Base-by-base conservation (phyloP, 2,888 invertebrate species). In the Masnerella sp. region DNA sequence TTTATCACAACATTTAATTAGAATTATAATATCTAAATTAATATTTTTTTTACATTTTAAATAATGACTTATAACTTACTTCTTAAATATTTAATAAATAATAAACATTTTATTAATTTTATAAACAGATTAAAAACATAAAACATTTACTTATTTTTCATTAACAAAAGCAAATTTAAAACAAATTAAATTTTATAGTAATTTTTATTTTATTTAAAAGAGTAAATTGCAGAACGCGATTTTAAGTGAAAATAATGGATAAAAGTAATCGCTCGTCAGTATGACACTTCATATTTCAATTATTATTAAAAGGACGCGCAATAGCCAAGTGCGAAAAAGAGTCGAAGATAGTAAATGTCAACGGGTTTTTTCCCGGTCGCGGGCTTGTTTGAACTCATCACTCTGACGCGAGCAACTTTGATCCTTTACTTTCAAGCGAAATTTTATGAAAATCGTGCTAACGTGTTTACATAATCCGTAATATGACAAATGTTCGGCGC, bases 261-360 rank as follows among this genome's bases (percentile, higher is more conserved):
- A n/a, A n/a, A 52, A 40, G 51, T 22, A 58, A 62, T 51, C 32
- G 30, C 22, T 47, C 40, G 51, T 36, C 14, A n/a, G 56, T 40
- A 74, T 59, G 65, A 65, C 68, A 62, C 65, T 65, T 65, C 69
- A 65, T 65, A 74, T 67, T 74, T 74, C 58, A 67, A 70, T 74
- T 67, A 61, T 69, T 62, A 62, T 43, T n/a, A n/a, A n/a, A 62
- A 58, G 62, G 56, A 61, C 36, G 18, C 34, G 61, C 61, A 61
- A 67, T 67, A 34, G 38, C 52, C 62, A 51, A 56, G 62, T 70
- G 70, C 64, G 70, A 74, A 75, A 75, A 72, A 71, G 67, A 70
- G 38, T 45, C 67, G 67, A 67, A 71, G 67, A 64, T 64, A 20
- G 62, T 75, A 75, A 75, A 75, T 75, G 75, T 72, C 75, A 75